Conservation (phyloP, 2,888 invertebrate genomes). For the Chrysolina haemoptera region DNA sequence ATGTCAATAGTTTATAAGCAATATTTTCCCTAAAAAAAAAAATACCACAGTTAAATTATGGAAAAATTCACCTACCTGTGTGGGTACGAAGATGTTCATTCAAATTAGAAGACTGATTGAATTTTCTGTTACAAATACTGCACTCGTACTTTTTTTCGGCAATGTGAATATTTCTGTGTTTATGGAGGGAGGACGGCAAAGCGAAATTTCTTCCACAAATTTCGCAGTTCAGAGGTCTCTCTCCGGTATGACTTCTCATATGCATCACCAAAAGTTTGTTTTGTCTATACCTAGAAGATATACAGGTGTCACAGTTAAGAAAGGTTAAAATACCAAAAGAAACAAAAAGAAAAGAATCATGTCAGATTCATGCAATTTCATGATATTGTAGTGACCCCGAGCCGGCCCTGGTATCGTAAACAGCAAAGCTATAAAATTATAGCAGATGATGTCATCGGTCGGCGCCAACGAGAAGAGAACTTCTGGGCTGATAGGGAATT, state of each 20-base stretch:
- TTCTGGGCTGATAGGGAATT: too few relatives aligned
- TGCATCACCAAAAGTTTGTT: constrained; percentile 64
- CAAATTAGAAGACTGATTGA: constrained; percentile 65
- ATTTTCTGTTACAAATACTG: constrained; percentile 64
- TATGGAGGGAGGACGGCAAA: constrained; percentile 65
- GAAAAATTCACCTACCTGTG: constrained; percentile 57
- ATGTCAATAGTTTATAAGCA: too few relatives aligned
- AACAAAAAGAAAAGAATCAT: too few relatives aligned
- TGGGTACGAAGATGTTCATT: constrained; percentile 64
- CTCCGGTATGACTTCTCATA: constrained; percentile 67
- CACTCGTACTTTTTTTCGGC: constrained; percentile 64
- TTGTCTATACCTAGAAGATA: constrained; percentile 62
- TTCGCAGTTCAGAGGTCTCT: constrained; percentile 66
- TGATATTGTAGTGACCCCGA: too few relatives aligned
- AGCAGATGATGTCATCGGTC: too few relatives aligned
- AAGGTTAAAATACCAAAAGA: too few relatives aligned
- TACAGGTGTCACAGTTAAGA: background rate
- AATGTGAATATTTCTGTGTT: constrained; percentile 64
- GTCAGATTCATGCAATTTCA: too few relatives aligned
- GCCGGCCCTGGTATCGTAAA: too few relatives aligned
- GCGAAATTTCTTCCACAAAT: constrained; percentile 66
- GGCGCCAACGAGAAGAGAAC: too few relatives aligned
- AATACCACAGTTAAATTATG: too few relatives aligned
- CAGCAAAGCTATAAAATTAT: too few relatives aligned
- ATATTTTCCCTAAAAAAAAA: too few relatives aligned